Evolutionary conservation across 2,113 vertebrate species (phyloP).

Genomic region (Riparia riparia): DNA sequence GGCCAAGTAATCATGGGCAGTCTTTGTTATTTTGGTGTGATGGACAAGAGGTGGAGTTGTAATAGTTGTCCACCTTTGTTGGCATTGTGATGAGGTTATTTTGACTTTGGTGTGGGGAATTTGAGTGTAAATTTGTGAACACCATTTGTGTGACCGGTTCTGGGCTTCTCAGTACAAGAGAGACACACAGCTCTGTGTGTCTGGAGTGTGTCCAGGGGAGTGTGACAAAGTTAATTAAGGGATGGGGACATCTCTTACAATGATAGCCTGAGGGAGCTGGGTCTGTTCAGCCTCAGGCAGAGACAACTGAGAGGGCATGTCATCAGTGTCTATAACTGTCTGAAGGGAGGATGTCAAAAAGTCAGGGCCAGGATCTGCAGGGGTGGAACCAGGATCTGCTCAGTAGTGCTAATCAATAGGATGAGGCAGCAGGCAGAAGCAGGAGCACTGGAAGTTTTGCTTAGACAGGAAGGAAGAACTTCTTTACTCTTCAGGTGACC

Average conservation of each 20-base stretch:
- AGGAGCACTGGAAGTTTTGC: neutral
- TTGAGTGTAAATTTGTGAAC: neutral
- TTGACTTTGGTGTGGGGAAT: neutral
- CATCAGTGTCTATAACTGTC: too few relatives aligned
- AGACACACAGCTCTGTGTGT: neutral
- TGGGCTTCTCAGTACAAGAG: neutral
- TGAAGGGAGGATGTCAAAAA: neutral
- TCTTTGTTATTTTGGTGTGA: neutral
- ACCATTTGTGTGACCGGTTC: neutral
- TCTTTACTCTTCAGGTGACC: neutral
- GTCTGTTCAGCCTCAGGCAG: neutral
- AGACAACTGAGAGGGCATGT: neutral
- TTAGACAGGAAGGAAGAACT: neutral
- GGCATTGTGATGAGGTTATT: neutral
- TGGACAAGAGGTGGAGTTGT: neutral
- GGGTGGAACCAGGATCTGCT: neutral
- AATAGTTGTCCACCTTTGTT: neutral
- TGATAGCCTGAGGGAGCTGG: neutral
- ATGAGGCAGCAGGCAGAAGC: neutral
- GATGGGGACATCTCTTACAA: neutral
- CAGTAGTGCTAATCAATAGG: neutral
- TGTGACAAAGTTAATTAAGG: too few relatives aligned
- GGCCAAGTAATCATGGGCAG: too few relatives aligned
- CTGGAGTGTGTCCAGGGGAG: rapidly evolving
- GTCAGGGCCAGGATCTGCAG: neutral